phyloP scores from a whole-genome alignment of 2,888 invertebrate species.

The Geophilus truncorum region DNA sequence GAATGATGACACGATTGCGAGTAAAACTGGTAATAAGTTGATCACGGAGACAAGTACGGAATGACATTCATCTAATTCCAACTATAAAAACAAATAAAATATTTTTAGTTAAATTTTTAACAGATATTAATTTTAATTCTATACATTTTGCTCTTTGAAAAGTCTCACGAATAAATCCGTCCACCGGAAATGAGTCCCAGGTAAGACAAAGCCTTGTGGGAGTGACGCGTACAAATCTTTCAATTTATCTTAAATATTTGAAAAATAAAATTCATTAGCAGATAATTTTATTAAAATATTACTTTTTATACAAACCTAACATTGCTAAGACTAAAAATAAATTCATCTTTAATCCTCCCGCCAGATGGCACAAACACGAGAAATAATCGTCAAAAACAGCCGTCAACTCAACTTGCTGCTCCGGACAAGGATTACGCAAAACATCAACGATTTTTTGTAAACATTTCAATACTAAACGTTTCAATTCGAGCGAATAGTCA shows the following conservation, averaged over 20 bases:
- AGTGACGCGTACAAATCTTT: background rate
- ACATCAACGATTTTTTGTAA: conserved; percentile 56
- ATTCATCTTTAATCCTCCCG: background rate
- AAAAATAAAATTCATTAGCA: conserved; percentile 15
- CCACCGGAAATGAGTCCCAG: conserved; percentile 47
- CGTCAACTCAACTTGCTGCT: conserved; percentile 39
- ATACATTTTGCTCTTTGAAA: background rate
- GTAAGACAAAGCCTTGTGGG: background rate
- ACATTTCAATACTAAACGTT: conserved; percentile 54
- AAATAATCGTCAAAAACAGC: background rate
- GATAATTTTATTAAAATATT: background rate
- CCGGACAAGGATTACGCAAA: conserved; percentile 56
- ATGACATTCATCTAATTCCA: background rate
- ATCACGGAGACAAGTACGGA: background rate
- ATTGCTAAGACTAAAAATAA: background rate
- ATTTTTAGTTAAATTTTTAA: background rate
- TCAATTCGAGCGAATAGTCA: conserved; percentile 50
- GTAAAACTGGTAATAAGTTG: background rate
- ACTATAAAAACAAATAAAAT: background rate
- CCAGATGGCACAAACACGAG: background rate
- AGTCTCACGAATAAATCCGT: conserved; percentile 37
- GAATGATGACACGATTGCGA: background rate
- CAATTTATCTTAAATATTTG: conserved; percentile 45
- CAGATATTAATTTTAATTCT: background rate
- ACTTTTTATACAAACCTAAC: background rate